phyloP scores from a whole-genome alignment of 2,797 vertebrate genomes.

The Mormyrops boulengeri region DNA sequence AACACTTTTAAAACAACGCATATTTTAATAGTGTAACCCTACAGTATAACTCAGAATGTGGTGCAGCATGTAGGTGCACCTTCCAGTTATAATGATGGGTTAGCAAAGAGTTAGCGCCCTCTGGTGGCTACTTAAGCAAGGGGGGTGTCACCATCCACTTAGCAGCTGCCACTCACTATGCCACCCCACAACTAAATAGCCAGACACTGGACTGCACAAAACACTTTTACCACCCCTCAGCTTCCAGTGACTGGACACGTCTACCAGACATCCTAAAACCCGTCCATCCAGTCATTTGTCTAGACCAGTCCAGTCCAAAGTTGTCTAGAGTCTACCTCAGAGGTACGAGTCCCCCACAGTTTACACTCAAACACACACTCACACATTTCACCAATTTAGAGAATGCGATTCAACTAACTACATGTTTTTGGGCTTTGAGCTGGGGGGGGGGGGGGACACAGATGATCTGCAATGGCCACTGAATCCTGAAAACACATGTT shows the following conservation, averaged over 20 bases:
- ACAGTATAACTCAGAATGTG: not conserved
- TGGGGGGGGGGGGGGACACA: too few species aligned
- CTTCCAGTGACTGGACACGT: not conserved
- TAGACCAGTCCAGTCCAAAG: not conserved
- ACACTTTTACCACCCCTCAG: not conserved
- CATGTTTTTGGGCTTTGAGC: not conserved
- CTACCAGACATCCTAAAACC: not conserved
- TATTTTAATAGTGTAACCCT: not conserved
- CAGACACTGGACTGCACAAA: not conserved
- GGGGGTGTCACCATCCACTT: not conserved
- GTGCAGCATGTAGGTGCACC: not conserved
- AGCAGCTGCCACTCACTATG: not conserved
- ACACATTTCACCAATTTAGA: not conserved
- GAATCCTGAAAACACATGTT: not conserved
- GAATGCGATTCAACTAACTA: not conserved
- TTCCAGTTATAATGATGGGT: not conserved
- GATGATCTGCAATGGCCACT: not conserved
- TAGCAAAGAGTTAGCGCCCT: not conserved
- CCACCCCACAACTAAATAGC: not conserved
- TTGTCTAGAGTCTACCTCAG: not conserved
- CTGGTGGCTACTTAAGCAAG: not conserved
- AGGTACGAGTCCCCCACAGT: not conserved
- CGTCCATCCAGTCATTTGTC: not conserved
- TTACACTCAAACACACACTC: not conserved
- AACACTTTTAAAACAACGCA: not conserved